Evolutionary conservation across 2,113 vertebrate species (phyloP).

Genomic region (Laterallus jamaicensis): DNA sequence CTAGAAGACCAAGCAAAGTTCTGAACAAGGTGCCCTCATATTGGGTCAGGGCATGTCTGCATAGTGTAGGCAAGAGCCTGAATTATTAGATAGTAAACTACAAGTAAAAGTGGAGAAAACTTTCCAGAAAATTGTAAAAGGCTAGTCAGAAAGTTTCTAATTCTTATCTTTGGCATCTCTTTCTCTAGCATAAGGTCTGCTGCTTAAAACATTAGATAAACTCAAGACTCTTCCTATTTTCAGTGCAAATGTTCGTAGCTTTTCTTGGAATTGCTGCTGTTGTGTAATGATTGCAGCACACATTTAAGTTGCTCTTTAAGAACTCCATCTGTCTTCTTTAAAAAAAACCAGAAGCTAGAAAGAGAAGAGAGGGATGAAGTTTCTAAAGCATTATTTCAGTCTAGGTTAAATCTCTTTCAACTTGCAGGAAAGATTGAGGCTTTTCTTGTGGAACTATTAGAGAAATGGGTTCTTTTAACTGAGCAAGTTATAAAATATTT

Average conservation of each 20-base stretch:
- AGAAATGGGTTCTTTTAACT: not conserved
- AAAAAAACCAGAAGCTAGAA: not conserved
- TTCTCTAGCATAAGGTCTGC: not conserved
- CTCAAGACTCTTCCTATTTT: not conserved
- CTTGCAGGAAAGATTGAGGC: not conserved
- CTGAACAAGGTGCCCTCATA: not conserved
- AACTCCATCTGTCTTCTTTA: not conserved
- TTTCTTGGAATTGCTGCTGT: not conserved
- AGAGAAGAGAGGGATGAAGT: not conserved
- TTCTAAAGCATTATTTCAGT: not conserved
- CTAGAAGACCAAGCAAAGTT: not conserved
- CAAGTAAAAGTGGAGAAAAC: not conserved
- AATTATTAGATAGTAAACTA: not conserved
- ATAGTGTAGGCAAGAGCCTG: not conserved
- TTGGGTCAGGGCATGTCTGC: not conserved
- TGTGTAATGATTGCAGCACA: not conserved
- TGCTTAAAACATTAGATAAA: not conserved
- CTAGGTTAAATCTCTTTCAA: not conserved
- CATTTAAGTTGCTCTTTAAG: not conserved
- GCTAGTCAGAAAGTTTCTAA: not conserved
- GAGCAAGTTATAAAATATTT: not conserved
- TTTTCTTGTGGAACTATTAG: not conserved
- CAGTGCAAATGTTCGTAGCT: not conserved
- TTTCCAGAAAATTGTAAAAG: not conserved
- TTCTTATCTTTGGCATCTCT: not conserved